Evolutionary conservation across 2,113 vertebrate species (phyloP).

Genomic region (Saguinus imperator): DNA sequence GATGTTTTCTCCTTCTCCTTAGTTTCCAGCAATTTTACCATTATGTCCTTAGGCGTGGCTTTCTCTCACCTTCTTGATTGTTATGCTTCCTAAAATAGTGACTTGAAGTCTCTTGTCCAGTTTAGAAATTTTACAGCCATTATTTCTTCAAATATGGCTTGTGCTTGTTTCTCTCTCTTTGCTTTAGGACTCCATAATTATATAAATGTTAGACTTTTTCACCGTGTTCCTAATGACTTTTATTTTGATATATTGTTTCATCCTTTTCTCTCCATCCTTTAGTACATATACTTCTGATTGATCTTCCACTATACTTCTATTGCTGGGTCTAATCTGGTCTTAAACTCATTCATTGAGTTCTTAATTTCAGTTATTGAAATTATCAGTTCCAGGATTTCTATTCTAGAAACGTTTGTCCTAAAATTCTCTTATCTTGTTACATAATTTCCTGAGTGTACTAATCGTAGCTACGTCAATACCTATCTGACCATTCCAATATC

Average conservation of each 20-base stretch:
- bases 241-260: not conserved
- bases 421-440: not conserved
- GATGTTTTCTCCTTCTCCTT: not conserved
- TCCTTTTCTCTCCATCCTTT: not conserved
- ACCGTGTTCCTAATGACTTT: not conserved
- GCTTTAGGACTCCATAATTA: not conserved
- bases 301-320: not conserved
- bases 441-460: not conserved
- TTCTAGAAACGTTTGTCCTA: not conserved
- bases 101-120: not conserved
- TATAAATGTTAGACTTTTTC: not conserved
- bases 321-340: not conserved
- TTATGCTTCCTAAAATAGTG: not conserved
- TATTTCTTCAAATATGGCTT: not conserved
- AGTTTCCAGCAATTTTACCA: not conserved
- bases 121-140: not conserved
- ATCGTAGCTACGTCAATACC: not conserved
- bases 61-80: not conserved
- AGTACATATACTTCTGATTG: not conserved
- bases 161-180: not conserved
- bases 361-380: not conserved
- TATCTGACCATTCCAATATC: not conserved
- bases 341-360: not conserved
- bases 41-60: not conserved
- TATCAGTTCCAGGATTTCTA: not conserved